Evolutionary conservation across 1,140 invertebrate species (phyloP).

Genomic region (Camponotus floridanus): DNA sequence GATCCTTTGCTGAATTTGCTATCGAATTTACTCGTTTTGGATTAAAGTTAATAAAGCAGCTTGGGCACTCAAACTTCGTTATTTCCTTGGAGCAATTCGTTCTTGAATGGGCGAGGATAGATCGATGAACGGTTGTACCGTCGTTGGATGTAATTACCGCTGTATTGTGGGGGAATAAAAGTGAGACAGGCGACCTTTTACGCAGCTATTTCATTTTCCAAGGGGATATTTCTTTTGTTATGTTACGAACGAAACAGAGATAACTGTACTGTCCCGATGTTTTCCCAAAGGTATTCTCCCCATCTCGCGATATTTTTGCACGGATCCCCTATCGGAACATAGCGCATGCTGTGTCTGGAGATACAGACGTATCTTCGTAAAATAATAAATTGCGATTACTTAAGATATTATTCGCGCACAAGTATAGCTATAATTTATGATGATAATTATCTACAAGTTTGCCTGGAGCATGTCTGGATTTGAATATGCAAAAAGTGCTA

Average conservation of each 20-base stretch:
- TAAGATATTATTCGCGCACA: not conserved
- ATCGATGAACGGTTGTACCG: not conserved
- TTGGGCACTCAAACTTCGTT: constrained; percentile 42
- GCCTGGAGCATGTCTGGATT: not conserved
- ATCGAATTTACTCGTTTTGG: constrained; percentile 49
- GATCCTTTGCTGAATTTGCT: constrained; percentile 7
- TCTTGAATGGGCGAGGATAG: not conserved
- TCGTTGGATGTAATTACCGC: constrained; percentile 43
- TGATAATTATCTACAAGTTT: constrained; percentile 2
- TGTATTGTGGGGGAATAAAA: constrained; percentile 49
- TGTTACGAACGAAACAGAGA: constrained; percentile 8
- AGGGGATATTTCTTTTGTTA: not conserved
- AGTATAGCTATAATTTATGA: constrained; percentile 7
- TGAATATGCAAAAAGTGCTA: too few relatives aligned
- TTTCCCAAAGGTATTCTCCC: constrained; percentile 10
- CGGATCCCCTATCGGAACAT: constrained; percentile 7
- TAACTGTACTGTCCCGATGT: not conserved
- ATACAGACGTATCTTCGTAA: not conserved
- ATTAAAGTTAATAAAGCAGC: constrained; percentile 58
- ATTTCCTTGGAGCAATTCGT: constrained; percentile 38
- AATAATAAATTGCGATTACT: constrained; percentile 14
- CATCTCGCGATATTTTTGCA: constrained; percentile 16
- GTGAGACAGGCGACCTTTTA: not conserved
- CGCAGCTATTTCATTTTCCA: constrained; percentile 41
- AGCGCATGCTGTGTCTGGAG: not conserved